A percentile compares a stretch with the other conserved stretches of the same genome.
phyloP scores from a whole-genome alignment of 2,113 vertebrate genomes.

The Merops nubicus region DNA sequence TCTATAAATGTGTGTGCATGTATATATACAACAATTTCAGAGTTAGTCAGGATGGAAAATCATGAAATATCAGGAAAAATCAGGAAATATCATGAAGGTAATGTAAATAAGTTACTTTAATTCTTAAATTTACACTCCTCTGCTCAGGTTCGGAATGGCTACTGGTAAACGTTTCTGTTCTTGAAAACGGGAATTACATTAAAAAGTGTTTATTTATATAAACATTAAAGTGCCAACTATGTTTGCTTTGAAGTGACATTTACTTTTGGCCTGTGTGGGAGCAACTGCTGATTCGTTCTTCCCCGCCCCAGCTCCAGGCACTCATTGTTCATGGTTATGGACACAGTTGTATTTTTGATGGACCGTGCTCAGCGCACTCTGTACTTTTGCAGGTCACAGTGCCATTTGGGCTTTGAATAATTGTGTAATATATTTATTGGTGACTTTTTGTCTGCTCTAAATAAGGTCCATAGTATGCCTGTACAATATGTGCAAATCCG shows the following conservation, averaged over 20 bases:
- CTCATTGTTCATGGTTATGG: not conserved
- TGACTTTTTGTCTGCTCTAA: not conserved
- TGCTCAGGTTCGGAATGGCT: not conserved
- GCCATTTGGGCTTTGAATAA: not conserved
- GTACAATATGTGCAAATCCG: not conserved
- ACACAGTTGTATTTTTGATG: not conserved
- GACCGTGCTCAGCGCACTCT: not conserved
- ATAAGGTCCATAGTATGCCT: not conserved
- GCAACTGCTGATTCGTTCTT: fast-evolving
- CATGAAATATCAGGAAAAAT: too few relatives aligned
- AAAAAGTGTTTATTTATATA: not conserved
- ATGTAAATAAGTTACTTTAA: not conserved
- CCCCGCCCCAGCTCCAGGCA: fast-evolving
- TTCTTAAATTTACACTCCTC: not conserved
- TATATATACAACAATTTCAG: not conserved
- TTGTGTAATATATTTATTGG: not conserved
- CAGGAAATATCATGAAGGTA: too few relatives aligned
- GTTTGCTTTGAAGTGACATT: not conserved
- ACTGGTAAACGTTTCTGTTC: fast-evolving
- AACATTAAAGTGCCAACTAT: not conserved
- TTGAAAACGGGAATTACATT: not conserved
- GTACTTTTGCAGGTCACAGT: constrained; percentile 31
- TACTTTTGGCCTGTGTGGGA: not conserved
- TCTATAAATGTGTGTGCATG: not conserved
- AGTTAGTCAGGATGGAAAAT: not conserved